These are phyloP conservation scores for Thymelicus lineola DNA, from an alignment of 2,888 invertebrate species.

Conservation along the genomic window DNA sequence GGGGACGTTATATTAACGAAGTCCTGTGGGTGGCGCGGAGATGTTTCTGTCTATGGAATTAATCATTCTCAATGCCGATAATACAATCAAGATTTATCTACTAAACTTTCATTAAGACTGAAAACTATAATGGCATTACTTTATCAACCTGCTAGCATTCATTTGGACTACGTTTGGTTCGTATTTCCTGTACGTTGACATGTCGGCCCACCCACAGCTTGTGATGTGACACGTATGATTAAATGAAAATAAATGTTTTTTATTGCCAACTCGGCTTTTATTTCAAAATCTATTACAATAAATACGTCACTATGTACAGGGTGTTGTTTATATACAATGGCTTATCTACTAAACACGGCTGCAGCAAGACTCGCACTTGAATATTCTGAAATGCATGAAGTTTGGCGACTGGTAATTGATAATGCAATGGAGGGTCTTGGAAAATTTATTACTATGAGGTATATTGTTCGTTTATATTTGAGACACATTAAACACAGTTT, in stretches of 20 bases:
- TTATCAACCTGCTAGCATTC: not conserved
- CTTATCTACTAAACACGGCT: conserved; percentile 27
- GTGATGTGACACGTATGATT: conserved; percentile 49
- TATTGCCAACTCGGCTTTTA: conserved; percentile 78
- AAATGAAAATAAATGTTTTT: conserved; percentile 76
- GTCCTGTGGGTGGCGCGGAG: not conserved
- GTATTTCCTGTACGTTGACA: not conserved
- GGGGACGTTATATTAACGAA: not conserved
- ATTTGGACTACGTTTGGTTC: too few relatives aligned
- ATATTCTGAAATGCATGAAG: too few relatives aligned
- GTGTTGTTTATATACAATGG: conserved; percentile 53
- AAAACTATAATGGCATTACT: not conserved
- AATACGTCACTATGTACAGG: conserved; percentile 60
- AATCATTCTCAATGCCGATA: not conserved
- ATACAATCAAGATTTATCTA: not conserved
- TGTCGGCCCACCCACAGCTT: conserved; percentile 12
- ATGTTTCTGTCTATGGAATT: not conserved
- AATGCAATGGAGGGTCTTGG: too few relatives aligned
- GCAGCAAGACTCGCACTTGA: conserved; percentile 8
- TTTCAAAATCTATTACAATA: conserved; percentile 72
- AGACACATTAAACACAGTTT: too few relatives aligned
- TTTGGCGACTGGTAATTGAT: too few relatives aligned
- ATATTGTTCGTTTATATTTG: too few relatives aligned
- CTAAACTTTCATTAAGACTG: not conserved
- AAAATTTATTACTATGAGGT: too few relatives aligned